Evolutionary conservation across 1,140 invertebrate genomes (phyloP), one percentile per base, ranked within the genome.

Genomic region (Meteorus sp.): DNA sequence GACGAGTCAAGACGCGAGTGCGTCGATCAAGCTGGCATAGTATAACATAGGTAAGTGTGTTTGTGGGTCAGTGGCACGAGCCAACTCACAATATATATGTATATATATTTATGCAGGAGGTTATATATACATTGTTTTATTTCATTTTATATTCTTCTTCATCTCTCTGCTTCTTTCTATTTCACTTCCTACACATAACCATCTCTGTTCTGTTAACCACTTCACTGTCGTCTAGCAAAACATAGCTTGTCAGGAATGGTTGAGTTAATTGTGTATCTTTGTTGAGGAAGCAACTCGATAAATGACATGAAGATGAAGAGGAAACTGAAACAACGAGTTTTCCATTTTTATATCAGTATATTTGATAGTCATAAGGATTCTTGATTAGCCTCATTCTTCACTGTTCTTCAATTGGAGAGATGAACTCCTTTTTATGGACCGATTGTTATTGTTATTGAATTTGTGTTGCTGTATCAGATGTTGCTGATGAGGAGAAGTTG

Each of bases 41-140:
- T 75, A 71, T 76, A 75, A 74, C 74, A 76, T 76, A 74, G 72
- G 68, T 68, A 79, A 78, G 76, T 78, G 64, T 78, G 76, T 78
- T 78, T 75, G 52, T 76, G 57, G 77, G 77, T 79, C 67, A 79
- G 77, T 78, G 66, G 77, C 71, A 78, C 76, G 69, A 68, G 51
- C 37, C 51, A 41, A 52, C 53, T 29, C 58, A 59, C 58, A 60
- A 53, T 60, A 62, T 59, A 59, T 22, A 19, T 39, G 8, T 8
- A 11, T 39, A 13, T 39, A 39, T 11, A 19, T 17, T 25, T 50
- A 35, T 47, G 11, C 27, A 23, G 23, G n/a, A n/a, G n/a, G n/a
- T n/a, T n/a, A n/a, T n/a, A n/a, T n/a, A n/a, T 48, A 37, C 48
- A 5, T 19, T 17, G 9, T 19, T 11, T 37, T 33, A 43, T 56